Evolutionary conservation across 2,113 vertebrate genomes (phyloP).

Genomic region (Archilochus colubris): DNA sequence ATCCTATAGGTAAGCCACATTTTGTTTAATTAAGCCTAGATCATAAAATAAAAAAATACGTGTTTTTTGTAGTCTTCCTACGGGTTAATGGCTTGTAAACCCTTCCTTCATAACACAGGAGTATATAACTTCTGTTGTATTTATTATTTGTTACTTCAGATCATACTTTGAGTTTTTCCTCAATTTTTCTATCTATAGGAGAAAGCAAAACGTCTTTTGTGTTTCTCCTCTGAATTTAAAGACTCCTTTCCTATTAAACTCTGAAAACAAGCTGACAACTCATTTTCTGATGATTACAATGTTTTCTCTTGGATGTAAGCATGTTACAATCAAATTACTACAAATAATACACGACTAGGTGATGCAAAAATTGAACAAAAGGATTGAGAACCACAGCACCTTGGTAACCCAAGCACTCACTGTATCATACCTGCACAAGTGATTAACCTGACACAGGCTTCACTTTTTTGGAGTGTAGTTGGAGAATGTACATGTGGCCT

Average conservation of each 20-base stretch:
- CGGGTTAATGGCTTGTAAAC: neutral
- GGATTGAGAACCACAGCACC: neutral
- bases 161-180: neutral
- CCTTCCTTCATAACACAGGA: neutral
- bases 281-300: neutral
- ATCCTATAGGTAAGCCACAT: neutral
- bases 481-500: neutral
- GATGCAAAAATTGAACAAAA: neutral
- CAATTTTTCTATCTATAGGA: neutral
- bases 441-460: neutral
- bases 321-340: neutral
- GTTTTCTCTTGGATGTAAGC: neutral
- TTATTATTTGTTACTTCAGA: neutral
- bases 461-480: neutral
- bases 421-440: neutral
- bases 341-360: neutral
- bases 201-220: neutral
- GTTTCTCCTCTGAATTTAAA: neutral
- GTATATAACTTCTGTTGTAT: neutral
- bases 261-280: neutral
- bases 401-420: accelerated
- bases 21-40: neutral
- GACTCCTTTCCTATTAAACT: neutral
- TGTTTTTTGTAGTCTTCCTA: neutral
- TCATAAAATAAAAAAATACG: neutral